Evolutionary conservation across 2,113 vertebrate species (phyloP), one percentile per base, ranked within the genome.

Genomic region (Hyaena hyaena): DNA sequence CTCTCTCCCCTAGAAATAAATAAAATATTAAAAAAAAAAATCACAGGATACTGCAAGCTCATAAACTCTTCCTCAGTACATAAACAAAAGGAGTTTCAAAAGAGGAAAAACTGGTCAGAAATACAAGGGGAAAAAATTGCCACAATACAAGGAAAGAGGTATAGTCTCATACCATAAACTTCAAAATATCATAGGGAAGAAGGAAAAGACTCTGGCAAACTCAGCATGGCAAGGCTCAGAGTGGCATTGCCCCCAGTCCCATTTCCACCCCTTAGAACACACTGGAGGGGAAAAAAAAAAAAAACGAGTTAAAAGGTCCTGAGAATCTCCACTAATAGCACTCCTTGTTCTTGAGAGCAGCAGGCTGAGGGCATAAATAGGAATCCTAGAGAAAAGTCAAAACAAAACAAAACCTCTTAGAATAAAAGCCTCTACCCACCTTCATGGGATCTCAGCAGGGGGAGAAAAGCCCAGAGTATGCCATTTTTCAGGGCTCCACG

Each of bases 341-440:
- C 14, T 90, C 43, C 31, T 90, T 28, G 14, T 81, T 77, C 85
- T 76, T 28, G 9, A 83, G 7, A 88, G 85, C 94, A 43, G 24
- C 11, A 35, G 15, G 71, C 4, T 5, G 9, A 69, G 0, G 24
- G 26, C 43, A 74, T 11, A 68, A 61, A 80, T 7, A 77, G 15
- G 33, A 92, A 71, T 53, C 39, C 71, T 48, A 65, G 11, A 79
- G 63, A 76, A 96, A 84, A 76, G 17, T n/a, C 28, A 53, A 95
- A 96, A 58, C 23, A 15, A 63, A 74, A 45, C 31, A 63, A 83
- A 81, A 35, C 8, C 26, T 33, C 9, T 71, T 39, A n/a, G 2
- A 68, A 79, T 26, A 82, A 91, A 81, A 85, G 61, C 65, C n/a
- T 79, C n/a, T 81, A 35, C 33, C 15, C 65, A 92, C 89, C 95